A percentile compares a stretch with the other conserved stretches of the same genome.
Evolutionary conservation across 2,113 vertebrate genomes (phyloP).

Genomic region (Cottus gobio): DNA sequence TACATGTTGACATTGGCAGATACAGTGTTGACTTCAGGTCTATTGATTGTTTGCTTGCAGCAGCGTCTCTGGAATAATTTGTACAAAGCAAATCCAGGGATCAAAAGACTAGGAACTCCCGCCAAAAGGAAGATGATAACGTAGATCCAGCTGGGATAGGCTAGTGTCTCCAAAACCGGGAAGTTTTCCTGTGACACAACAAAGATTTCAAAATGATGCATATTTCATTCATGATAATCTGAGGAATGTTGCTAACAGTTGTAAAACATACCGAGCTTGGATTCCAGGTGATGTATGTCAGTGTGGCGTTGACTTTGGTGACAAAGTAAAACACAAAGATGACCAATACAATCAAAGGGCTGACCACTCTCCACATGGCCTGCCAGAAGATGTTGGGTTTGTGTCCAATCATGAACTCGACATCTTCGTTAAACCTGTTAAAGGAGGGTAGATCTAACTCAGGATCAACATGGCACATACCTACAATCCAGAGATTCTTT

Average conservation of each 20-base stretch:
- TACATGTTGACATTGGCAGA: slow-evolving; percentile 20
- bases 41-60: slow-evolving; percentile 37
- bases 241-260: background rate
- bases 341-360: slow-evolving; percentile 88
- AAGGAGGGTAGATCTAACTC: background rate
- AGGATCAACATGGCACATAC: slow-evolving; percentile 1
- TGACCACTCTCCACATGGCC: slow-evolving; percentile 86
- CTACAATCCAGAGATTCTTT: background rate
- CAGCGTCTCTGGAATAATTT: slow-evolving; percentile 74
- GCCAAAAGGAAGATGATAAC: slow-evolving; percentile 81
- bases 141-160: slow-evolving; percentile 85
- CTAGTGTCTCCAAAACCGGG: slow-evolving; percentile 68
- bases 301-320: slow-evolving; percentile 78
- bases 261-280: slow-evolving; percentile 30
- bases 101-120: slow-evolving; percentile 83
- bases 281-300: slow-evolving; percentile 84
- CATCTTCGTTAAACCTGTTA: slow-evolving; percentile 89
- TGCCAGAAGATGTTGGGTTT: slow-evolving; percentile 92
- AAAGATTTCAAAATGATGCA: background rate
- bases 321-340: slow-evolving; percentile 89
- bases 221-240: background rate
- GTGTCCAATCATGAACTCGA: slow-evolving; percentile 91
- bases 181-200: slow-evolving; percentile 78
- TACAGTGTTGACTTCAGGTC: slow-evolving; percentile 5
- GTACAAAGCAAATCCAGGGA: slow-evolving; percentile 82